Conservation (phyloP, 1,140 invertebrate species). For the Meteorus sp. region DNA sequence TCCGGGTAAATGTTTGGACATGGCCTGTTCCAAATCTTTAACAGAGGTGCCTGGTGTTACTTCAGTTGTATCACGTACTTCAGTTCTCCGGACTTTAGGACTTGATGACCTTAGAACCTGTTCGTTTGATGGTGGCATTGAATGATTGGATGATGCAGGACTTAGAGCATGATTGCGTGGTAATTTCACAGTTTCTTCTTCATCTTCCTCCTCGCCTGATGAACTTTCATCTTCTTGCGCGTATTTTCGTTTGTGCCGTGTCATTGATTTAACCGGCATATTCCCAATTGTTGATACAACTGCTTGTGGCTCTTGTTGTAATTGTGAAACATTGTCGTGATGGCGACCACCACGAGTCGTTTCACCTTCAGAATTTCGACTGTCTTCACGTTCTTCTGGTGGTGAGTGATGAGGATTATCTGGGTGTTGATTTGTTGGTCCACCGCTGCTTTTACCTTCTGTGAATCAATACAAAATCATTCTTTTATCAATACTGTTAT, state of each 20-base stretch:
- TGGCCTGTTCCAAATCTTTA: conserved; percentile 91
- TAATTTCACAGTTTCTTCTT: conserved; percentile 37
- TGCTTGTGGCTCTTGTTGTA: conserved; percentile 48
- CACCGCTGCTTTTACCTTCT: conserved; percentile 64
- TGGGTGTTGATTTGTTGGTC: conserved; percentile 60
- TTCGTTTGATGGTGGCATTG: conserved; percentile 46
- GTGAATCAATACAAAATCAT: too few relatives aligned
- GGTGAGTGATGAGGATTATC: conserved; percentile 59
- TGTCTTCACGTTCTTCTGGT: conserved; percentile 61
- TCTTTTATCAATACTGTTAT: too few relatives aligned
- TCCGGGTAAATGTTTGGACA: conserved; percentile 91
- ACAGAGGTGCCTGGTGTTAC: conserved; percentile 67
- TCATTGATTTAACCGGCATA: conserved; percentile 40
- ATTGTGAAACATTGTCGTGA: conserved; percentile 59
- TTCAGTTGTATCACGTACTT: conserved; percentile 41
- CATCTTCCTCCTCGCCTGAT: conserved; percentile 62
- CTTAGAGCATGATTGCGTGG: conserved; percentile 58
- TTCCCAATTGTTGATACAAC: conserved; percentile 36
- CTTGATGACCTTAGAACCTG: conserved; percentile 46
- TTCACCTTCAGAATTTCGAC: conserved; percentile 60
- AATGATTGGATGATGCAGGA: conserved; percentile 64
- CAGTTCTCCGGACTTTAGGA: conserved; percentile 55
- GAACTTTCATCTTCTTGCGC: conserved; percentile 58
- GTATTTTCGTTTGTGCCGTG: conserved; percentile 61
- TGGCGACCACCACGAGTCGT: conserved; percentile 59